Conservation (phyloP, 37 sponge, comb jelly and placozoan genomes). For the Beroe forskalii region DNA sequence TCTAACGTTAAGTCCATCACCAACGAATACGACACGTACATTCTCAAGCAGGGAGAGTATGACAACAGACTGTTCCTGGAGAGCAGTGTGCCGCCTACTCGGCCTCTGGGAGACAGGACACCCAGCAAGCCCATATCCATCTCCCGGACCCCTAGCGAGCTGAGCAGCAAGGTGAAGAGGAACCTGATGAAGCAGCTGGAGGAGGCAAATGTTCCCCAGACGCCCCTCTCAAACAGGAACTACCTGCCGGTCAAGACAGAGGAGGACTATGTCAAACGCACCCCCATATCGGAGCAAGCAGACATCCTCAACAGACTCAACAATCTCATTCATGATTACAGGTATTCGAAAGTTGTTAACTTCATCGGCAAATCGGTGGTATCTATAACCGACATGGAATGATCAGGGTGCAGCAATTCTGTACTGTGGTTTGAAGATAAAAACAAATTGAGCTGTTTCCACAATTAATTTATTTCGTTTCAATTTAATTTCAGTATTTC, state of each 20-base stretch:
- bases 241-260: conserved; percentile 44
- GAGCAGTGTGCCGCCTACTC: neutral
- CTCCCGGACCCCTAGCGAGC: conserved; percentile 30
- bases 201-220: neutral
- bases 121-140: neutral
- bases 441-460: too few relatives aligned
- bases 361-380: neutral
- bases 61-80: conserved; percentile 63
- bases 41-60: conserved; percentile 60
- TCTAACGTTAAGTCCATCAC: conserved; percentile 22
- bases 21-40: conserved; percentile 46
- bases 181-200: conserved; percentile 47
- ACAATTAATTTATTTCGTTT: neutral
- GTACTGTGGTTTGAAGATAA: neutral
- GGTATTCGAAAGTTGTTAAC: neutral
- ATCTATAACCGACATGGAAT: too few relatives aligned
- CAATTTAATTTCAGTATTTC: too few relatives aligned
- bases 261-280: conserved; percentile 27
- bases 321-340: conserved; percentile 32
- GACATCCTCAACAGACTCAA: conserved; percentile 58
- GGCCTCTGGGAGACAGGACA: conserved; percentile 41
- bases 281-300: conserved; percentile 57
- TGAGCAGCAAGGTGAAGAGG: conserved; percentile 46
- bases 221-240: conserved; percentile 37
- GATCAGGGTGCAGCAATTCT: neutral